Evolutionary conservation across 2,113 vertebrate genomes (phyloP).

Genomic region (Zapornia atra): DNA sequence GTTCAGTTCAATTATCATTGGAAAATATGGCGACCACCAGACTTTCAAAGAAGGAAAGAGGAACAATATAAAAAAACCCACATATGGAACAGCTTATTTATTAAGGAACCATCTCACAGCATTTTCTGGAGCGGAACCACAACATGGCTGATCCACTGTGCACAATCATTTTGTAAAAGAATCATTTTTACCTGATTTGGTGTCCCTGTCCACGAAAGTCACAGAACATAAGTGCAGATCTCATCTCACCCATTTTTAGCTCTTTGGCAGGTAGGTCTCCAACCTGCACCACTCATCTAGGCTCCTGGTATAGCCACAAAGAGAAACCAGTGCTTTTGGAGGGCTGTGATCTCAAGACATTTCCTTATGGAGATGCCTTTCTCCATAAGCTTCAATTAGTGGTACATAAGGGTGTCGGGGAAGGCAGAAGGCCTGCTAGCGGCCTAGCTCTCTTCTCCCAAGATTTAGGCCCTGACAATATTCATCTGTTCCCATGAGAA

Average conservation of each 20-base stretch:
- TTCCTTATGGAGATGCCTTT: neutral
- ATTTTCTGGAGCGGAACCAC: neutral
- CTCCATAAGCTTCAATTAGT: neutral
- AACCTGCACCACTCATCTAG: neutral
- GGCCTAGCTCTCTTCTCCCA: no score
- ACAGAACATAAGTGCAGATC: neutral
- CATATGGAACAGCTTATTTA: neutral
- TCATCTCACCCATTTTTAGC: rapidly evolving
- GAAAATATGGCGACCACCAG: neutral
- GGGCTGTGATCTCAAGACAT: neutral
- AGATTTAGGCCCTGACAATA: no score
- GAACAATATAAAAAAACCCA: neutral
- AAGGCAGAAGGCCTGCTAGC: no score
- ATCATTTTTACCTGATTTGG: neutral
- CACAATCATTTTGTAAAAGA: neutral
- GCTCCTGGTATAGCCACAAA: neutral
- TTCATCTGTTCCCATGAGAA: no score
- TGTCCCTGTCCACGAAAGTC: neutral
- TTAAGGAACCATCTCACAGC: neutral
- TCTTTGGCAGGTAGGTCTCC: neutral
- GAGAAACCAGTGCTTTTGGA: neutral
- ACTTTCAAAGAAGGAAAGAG: neutral
- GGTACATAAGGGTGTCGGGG: neutral
- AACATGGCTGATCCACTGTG: neutral
- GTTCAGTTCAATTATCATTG: neutral